Evolutionary conservation across 2,888 invertebrate genomes (phyloP), one percentile per base, ranked within the genome.

Genomic region (Chesias legatella): DNA sequence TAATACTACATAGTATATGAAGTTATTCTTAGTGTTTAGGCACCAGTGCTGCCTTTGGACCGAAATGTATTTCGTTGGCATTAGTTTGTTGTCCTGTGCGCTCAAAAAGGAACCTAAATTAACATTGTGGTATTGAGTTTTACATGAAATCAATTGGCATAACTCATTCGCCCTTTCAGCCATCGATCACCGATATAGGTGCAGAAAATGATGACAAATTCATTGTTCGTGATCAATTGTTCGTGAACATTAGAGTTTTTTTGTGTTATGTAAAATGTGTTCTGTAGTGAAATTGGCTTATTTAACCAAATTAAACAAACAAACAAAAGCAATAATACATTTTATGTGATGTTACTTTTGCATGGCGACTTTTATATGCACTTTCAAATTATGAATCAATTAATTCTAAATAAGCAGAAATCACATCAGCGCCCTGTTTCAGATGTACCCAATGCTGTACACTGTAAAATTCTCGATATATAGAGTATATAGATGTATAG

Each of bases 111-210:
- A 28, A 28, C 32, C 10, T 53, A 35, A 55, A 56, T 60, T 61
- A 59, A 49, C 39, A 46, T 53, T 36, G 41, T 41, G 51, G 46
- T 60, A 56, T 60, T 66, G 63, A 67, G 62, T 62, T 63, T 58
- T 64, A 68, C 63, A 68, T 68, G 49, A 59, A 65, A 62, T 53
- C 40, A 35, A 66, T 72, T 67, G 60, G 56, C 63, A 62, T 66
- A 57, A 63, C 53, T 63, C 65, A 73, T 72, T 62, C 58, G 53
- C 57, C 59, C 60, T 58, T 54, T 56, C 52, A 41, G 52, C 51
- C 51, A 51, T 56, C 10, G 30, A 30, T 41, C 39, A 41, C 38
- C 25, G 43, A 43, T 36, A 31, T 33, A 40, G 50, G 48, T 51
- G 47, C 49, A 42, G 47, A 41, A 33, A 49, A 8, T 30, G 29